Evolutionary conservation across 2,888 invertebrate genomes (phyloP), one percentile per base, ranked within the genome.

Genomic region (Brachypterus glaber): DNA sequence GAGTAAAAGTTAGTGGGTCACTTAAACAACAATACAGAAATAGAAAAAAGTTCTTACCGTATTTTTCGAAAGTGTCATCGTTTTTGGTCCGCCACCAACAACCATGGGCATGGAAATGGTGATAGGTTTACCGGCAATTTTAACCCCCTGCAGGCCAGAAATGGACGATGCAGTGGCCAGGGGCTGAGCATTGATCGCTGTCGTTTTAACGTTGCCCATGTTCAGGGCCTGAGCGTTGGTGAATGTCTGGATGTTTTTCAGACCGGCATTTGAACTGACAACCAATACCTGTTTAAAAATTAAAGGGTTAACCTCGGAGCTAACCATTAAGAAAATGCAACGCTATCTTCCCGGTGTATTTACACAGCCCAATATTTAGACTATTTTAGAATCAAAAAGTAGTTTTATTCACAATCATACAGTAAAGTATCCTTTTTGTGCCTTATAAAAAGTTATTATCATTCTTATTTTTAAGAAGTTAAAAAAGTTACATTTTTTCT

Each of bases 231-330:
- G 76, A 5, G 74, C 72, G 7, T 77, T 76, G 0, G 73, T 72
- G 1, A 76, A 65, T 2, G 73, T 71, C 49, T 79, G 77, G 32
- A 81, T 74, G 7, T 77, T 74, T 41, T 80, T 71, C 16, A 82
- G 62, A 15, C 72, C 72, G 2, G 77, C 70, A 1, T 76, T 79
- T 0, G 83, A 80, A 25, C 84, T 82, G 8, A 85, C 83, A 24
- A 87, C 82, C 33, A 86, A 80, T 34, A 82, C 79, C 60, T 83
- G 83, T 43, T 70, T n/a, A n/a, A n/a, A n/a, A n/a, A n/a, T n/a
- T n/a, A n/a, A n/a, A n/a, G n/a, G n/a, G n/a, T n/a, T n/a, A n/a
- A n/a, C n/a, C n/a, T n/a, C n/a, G n/a, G n/a, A n/a, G n/a, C n/a
- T n/a, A n/a, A n/a, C n/a, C n/a, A n/a, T n/a, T n/a, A n/a, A n/a